Base-by-base conservation (phyloP, 2,888 invertebrate genomes). In the Sphaerophoria rueppellii region DNA sequence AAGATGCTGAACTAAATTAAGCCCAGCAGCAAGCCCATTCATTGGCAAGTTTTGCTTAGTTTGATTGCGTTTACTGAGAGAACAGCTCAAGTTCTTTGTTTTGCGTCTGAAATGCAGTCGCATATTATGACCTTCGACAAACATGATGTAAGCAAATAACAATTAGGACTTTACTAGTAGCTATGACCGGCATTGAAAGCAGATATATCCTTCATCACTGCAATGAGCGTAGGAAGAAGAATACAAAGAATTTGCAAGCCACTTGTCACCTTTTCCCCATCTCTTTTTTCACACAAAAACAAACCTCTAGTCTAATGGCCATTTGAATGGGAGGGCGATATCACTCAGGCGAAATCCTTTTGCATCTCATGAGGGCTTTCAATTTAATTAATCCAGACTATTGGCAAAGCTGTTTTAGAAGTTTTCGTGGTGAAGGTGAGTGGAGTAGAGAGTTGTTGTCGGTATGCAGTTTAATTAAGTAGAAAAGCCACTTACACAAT, bases 381-480 rank as follows among this genome's bases (percentile, higher is more conserved):
- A 79, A 79, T 83, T 83, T 83, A 83, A 83, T 83, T 83, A 83
- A 83, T 79, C 75, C 79, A 9, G 71, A 83, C 75, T 79, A 75
- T 61, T 83, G 74, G 79, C 55, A 71, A 75, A 55, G 60, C 74
- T 75, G 65, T 74, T 79, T 58, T 52, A 60, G 60, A 74, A 60
- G 52, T 55, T 24, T 35, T 60, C 35, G 46, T 60, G 14, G 52
- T 43, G 60, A 24, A 24, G 24, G 24, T 24, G 24, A 24, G 2
- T 24, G 24, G 24, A 24, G 24, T 24, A 24, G 24, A 24, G 24
- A 24, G 65, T 75, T 67, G 74, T 74, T 70, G 65, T n/a, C 48
- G 32, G 50, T 43, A 9, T 6, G 24, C 63, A 82, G 73, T 82
- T 82, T 78, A 82, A 82, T 82, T 82, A 78, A 78, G 73, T 73